phyloP scores from a whole-genome alignment of 2,113 vertebrate species.

The Pycnonotus jocosus region DNA sequence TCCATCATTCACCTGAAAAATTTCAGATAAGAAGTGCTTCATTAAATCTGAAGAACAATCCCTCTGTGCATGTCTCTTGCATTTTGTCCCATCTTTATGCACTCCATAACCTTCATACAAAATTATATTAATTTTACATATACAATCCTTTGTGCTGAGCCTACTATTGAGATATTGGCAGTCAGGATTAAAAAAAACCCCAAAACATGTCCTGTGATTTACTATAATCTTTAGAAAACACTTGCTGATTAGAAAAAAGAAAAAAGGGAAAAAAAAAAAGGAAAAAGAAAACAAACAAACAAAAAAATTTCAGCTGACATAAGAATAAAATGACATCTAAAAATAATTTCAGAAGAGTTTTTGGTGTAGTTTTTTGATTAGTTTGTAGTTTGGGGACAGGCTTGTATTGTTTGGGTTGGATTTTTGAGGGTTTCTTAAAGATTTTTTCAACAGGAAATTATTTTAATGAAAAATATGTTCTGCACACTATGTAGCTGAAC shows the following conservation, averaged over 20 bases:
- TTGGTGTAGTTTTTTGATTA: background rate
- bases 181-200: background rate
- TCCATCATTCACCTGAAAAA: constrained; percentile 10
- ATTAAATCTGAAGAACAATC: constrained; percentile 24
- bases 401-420: too few species aligned
- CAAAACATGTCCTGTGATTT: background rate
- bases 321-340: background rate
- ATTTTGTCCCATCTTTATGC: background rate
- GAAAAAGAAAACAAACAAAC: too few species aligned
- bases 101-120: background rate
- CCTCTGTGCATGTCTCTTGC: background rate
- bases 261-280: accelerated
- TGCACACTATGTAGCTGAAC: background rate
- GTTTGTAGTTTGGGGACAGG: background rate
- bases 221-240: background rate
- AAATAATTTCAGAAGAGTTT: background rate
- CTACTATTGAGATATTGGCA: background rate
- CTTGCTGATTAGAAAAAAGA: background rate
- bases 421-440: background rate
- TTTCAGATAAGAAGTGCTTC: background rate
- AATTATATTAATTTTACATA: background rate
- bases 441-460: background rate
- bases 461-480: background rate
- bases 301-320: too few species aligned
- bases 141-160: background rate